phyloP scores from a whole-genome alignment of 2,113 vertebrate genomes.

The Hippocampus mohnikei region DNA sequence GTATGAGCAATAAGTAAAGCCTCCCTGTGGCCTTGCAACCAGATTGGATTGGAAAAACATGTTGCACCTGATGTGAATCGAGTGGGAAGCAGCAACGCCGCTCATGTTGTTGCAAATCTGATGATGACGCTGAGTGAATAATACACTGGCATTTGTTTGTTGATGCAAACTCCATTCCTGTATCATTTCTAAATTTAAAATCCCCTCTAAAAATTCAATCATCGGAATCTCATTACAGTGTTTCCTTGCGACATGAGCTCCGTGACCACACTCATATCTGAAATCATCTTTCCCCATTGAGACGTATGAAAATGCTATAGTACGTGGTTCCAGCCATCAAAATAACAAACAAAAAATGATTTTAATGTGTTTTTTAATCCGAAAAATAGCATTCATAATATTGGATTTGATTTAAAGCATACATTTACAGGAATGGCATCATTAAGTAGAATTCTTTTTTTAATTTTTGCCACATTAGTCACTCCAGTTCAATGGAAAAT shows the following conservation, averaged over 20 bases:
- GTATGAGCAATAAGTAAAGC: slow-evolving; percentile 56
- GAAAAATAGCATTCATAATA: too few relatives aligned
- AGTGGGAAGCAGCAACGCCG: slow-evolving; percentile 29
- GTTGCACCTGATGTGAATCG: slow-evolving; percentile 55
- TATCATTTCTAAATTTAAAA: not conserved
- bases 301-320: too few relatives aligned
- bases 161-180: not conserved
- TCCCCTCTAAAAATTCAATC: not conserved
- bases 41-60: slow-evolving; percentile 61
- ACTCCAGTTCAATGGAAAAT: not conserved
- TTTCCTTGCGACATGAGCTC: not conserved
- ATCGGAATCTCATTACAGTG: not conserved
- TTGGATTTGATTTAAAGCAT: too few relatives aligned
- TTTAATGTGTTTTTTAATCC: too few relatives aligned
- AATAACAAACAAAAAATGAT: too few relatives aligned
- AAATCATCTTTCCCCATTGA: not conserved
- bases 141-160: not conserved
- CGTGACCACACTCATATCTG: not conserved
- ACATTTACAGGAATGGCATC: too few relatives aligned
- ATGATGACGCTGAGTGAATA: slow-evolving; percentile 58
- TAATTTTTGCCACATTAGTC: not conserved
- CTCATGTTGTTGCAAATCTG: slow-evolving; percentile 50
- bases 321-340: too few relatives aligned
- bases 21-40: slow-evolving; percentile 53
- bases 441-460: too few relatives aligned